Conservation (phyloP, 2,113 vertebrate species). For the Sigmodon hispidus region DNA sequence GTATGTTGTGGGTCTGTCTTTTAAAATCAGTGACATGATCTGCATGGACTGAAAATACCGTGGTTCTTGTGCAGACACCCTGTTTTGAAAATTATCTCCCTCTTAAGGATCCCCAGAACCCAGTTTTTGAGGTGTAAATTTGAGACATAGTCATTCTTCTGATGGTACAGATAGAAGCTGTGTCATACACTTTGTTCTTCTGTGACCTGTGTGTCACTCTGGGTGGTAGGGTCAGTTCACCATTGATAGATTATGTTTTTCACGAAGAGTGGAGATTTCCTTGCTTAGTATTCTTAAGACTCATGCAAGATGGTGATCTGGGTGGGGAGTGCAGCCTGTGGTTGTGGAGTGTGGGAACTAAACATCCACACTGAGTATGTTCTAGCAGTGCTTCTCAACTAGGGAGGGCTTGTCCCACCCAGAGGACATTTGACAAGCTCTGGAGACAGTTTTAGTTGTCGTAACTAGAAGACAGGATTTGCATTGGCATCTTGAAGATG, state of each 20-base stretch:
- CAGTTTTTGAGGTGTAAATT: not conserved
- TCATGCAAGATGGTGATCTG: not conserved
- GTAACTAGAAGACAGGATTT: not conserved
- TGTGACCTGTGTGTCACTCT: not conserved
- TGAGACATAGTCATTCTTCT: not conserved
- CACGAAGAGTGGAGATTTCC: not conserved
- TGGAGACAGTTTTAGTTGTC: not conserved
- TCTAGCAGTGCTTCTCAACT: not conserved
- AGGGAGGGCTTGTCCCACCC: too few relatives aligned
- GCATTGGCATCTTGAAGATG: not conserved
- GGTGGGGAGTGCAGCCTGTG: not conserved
- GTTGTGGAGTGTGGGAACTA: not conserved
- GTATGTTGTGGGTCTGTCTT: not conserved
- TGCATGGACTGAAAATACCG: not conserved
- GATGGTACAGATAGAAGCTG: not conserved
- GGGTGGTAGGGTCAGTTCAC: not conserved
- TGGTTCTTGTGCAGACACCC: not conserved
- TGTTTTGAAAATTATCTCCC: conserved; percentile 12
- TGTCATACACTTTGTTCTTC: not conserved
- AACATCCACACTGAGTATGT: not conserved
- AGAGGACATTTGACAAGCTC: not conserved
- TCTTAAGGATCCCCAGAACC: not conserved
- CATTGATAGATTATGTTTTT: not conserved
- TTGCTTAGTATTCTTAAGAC: not conserved
- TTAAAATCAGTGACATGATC: not conserved